Evolutionary conservation across 2,888 invertebrate genomes (phyloP), one percentile per base, ranked within the genome.

Genomic region (Spisula solida): DNA sequence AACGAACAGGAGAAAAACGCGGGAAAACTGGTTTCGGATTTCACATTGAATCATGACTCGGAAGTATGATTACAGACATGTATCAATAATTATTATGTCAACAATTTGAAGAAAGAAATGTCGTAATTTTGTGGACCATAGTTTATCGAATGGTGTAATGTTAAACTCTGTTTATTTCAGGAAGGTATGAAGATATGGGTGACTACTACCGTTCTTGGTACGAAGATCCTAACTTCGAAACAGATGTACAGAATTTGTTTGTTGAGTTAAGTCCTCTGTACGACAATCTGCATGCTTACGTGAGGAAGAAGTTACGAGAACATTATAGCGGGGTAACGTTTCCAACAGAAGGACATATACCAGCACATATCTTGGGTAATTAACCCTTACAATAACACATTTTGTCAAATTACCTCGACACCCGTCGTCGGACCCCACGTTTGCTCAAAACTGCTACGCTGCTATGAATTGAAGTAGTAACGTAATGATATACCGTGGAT

Each of bases 171-270:
- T 12, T 60, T 70, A 10, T 85, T 91, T 31, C 70, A 99, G 99
- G 98, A 51, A 56, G 48, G 97, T 98, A 98, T 94, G 98, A 98
- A 1, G 98, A 99, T 95, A 98, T 98, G 0, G 98, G 98, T 0
- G 98, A 98, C 56, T 98, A 98, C 95, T 99, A 99, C 98, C 98
- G 98, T 97, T 98, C 98, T 95, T 98, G 98, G 0, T 99, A 98
- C 95, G 98, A 98, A 96, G 98, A 98, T 60, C 96, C 97, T 0
- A 97, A 98, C 87, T 98, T 99, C 88, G 98, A 98, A 93, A 96
- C 97, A 34, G 94, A 95, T 51, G 96, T 98, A 29, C 97, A 94
- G 48, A 87, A 92, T 29, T 89, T 97, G 98, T 96, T 96, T 86
- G 86, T 94, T 0, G 94, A 97, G 93, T 96, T 98, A 79, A 97